Evolutionary conservation across 2,888 invertebrate species (phyloP), one percentile per base, ranked within the genome.

Genomic region (Harpalus rufipes): DNA sequence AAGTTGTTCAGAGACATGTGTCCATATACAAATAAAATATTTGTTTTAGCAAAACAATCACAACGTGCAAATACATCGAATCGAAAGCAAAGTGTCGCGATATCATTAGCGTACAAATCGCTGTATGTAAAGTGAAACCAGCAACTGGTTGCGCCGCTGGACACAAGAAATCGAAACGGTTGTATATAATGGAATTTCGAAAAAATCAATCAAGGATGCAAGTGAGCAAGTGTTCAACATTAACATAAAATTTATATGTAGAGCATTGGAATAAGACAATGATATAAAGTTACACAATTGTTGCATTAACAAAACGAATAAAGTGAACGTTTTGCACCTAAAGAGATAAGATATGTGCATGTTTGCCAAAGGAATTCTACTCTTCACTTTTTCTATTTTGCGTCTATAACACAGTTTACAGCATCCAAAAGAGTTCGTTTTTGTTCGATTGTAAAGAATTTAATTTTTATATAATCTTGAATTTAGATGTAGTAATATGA

Each of bases 281-380:
- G 68, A 68, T 68, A 68, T 68, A 68, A 68, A 32, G n/a, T 68
- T 68, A 68, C 68, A 68, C 14, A 68, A 68, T 39, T 68, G 68
- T 68, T 68, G 39, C 68, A 68, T 68, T 68, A 68, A 68, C 68
- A 39, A 68, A 32, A 68, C 68, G 14, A 68, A 25, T 68, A 68
- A 68, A 25, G 32, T 14, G 25, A 63, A n/a, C 21, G 14, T 68
- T 68, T 63, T 68, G 12, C 39, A 51, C 12, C 44, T 51, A 51
- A 51, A 51, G 44, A 51, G 6, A 51, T 12, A 51, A 51, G 32
- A 32, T 32, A 32, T 32, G 32, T 32, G 32, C 32, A 32, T 32
- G 32, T 32, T 32, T 32, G 1, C 32, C 5, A 32, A 6, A 3
- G 32, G 32, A 32, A 32, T 32, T 32, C 32, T 32, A 32, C 32